Evolutionary conservation across 1,140 invertebrate genomes (phyloP).

Genomic region (Scaptomyza hsui): DNA sequence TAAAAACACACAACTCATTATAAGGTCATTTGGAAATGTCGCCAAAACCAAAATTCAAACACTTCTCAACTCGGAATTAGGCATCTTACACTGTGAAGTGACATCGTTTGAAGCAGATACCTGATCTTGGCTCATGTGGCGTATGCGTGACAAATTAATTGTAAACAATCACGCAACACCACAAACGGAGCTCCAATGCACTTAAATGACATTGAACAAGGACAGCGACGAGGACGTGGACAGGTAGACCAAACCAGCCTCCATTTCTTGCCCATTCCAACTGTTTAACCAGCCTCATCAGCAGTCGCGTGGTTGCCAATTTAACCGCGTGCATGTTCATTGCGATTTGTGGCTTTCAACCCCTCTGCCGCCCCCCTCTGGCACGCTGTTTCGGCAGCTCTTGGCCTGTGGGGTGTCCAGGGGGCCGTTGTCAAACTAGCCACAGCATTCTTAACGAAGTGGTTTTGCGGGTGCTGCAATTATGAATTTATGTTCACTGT

Average conservation of each 20-base stretch:
- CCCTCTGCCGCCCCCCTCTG: too few species aligned
- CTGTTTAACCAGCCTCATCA: constrained; percentile 56
- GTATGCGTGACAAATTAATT: constrained; percentile 50
- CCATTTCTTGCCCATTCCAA: neutral
- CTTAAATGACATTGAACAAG: constrained; percentile 1
- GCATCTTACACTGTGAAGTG: neutral
- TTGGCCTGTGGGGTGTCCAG: too few species aligned
- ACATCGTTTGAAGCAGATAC: neutral
- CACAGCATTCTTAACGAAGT: constrained; percentile 78
- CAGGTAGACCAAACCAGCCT: neutral
- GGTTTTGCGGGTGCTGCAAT: constrained; percentile 77
- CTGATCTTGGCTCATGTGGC: constrained; percentile 6
- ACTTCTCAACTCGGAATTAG: constrained; percentile 3
- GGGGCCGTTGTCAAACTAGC: constrained; percentile 57
- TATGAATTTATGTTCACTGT: constrained; percentile 71
- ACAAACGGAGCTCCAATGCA: neutral
- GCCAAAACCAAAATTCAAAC: neutral
- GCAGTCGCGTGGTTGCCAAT: constrained; percentile 57
- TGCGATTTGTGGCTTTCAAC: constrained; percentile 75
- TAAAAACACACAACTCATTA: constrained; percentile 58
- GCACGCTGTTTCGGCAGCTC: constrained; percentile 6
- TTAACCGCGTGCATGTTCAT: constrained; percentile 69
- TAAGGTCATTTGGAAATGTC: constrained; percentile 64
- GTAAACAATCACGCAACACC: constrained; percentile 32
- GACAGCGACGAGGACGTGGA: too few species aligned